phyloP scores from a whole-genome alignment of 2,797 vertebrate species.

The Danio choprae region DNA sequence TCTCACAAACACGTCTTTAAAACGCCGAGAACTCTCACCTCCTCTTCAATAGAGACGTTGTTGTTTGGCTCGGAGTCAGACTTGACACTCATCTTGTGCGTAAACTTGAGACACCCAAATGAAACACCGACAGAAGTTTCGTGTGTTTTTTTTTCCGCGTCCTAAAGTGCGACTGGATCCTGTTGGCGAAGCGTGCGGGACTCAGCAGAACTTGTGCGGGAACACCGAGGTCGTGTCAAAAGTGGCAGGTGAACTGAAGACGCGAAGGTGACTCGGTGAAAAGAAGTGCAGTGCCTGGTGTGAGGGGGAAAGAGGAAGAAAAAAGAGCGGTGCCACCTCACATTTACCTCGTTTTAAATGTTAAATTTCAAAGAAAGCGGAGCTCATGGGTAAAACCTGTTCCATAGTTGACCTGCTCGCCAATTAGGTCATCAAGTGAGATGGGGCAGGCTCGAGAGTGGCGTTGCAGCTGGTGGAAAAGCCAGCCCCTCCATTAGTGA shows the following conservation, averaged over 20 bases:
- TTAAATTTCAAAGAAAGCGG: conserved; percentile 34
- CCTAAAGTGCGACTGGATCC: conserved; percentile 65
- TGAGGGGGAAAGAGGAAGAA: conserved; percentile 70
- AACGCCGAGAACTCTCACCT: conserved; percentile 71
- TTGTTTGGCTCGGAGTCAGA: conserved; percentile 80
- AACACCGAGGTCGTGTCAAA: conserved; percentile 70
- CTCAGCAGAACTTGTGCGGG: conserved; percentile 72
- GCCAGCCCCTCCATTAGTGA: conserved; percentile 65
- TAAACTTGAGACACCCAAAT: conserved; percentile 40
- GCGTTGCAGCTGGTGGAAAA: conserved; percentile 81
- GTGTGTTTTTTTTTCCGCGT: conserved; percentile 63
- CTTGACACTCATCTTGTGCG: conserved; percentile 79
- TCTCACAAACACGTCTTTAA: background rate
- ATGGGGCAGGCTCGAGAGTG: conserved; percentile 65
- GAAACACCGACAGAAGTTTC: conserved; percentile 57
- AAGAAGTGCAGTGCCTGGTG: conserved; percentile 75
- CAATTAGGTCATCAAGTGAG: conserved; percentile 86
- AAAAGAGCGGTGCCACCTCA: conserved; percentile 76
- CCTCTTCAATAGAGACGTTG: conserved; percentile 82
- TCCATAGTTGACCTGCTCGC: conserved; percentile 66
- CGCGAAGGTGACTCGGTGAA: conserved; percentile 55
- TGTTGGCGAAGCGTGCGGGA: conserved; percentile 64
- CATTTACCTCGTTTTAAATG: conserved; percentile 73
- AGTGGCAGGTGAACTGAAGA: conserved; percentile 57
- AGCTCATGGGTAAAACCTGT: conserved; percentile 48